Percentiles rank a stretch among this genome's conserved stretches.
These are phyloP conservation scores for Cochlearius cochlearius DNA, from an alignment of 2,113 vertebrate species.

Conservation along the genomic window DNA sequence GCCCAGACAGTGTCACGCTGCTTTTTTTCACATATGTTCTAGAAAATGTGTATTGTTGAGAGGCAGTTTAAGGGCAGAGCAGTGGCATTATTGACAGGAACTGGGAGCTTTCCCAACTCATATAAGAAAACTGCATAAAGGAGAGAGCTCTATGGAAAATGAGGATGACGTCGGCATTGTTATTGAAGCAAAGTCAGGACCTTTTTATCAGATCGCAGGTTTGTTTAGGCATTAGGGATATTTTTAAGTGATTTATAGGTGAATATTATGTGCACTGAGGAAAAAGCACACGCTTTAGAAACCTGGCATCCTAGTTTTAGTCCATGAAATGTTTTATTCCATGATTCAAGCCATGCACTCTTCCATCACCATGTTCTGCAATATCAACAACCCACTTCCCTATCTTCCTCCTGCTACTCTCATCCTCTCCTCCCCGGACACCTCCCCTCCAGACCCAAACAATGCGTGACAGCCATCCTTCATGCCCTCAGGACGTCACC, in stretches of 20 bases:
- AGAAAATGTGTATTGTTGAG: not conserved
- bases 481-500: not conserved
- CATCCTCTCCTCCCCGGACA: not conserved
- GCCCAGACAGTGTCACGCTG: not conserved
- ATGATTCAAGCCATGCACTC: not conserved
- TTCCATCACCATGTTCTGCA: not conserved
- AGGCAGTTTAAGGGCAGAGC: not conserved
- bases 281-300: not conserved
- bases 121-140: not conserved
- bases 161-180: not conserved
- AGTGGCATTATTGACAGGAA: not conserved
- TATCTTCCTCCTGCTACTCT: not conserved
- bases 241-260: slow-evolving; percentile 27
- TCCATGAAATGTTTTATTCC: not conserved
- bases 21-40: not conserved
- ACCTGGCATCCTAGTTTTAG: not conserved
- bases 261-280: not conserved
- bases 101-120: not conserved
- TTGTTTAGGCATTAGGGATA: slow-evolving; percentile 9
- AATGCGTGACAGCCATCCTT: not conserved
- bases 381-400: not conserved
- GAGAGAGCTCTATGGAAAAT: not conserved
- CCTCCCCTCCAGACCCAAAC: not conserved
- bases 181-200: slow-evolving; percentile 16
- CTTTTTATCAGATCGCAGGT: slow-evolving; percentile 5